Percentiles rank a stretch among this genome's conserved stretches.
phyloP scores from a whole-genome alignment of 2,797 vertebrate genomes.

The Rhodeus uyekii region DNA sequence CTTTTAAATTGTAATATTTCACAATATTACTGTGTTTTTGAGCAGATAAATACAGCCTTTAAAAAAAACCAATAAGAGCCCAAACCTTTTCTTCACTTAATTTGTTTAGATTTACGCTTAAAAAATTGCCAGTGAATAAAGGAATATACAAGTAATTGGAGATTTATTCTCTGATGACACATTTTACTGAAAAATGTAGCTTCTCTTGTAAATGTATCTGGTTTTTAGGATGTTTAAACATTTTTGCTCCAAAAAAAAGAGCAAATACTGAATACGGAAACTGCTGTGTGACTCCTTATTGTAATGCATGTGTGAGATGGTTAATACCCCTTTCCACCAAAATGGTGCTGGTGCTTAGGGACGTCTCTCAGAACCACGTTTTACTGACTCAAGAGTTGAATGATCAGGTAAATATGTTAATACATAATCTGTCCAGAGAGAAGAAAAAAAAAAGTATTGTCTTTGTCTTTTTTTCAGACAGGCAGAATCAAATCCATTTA shows the following conservation, averaged over 20 bases:
- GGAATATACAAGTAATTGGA: not conserved
- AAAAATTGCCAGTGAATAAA: not conserved
- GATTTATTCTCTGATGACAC: not conserved
- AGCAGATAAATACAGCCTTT: not conserved
- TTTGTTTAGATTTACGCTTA: too few relatives aligned
- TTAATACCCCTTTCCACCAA: conserved; percentile 43
- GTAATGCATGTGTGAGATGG: conserved; percentile 25
- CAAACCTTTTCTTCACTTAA: not conserved
- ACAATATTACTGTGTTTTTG: not conserved
- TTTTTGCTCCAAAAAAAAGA: not conserved
- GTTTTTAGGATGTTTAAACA: not conserved
- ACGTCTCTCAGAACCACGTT: conserved; percentile 1
- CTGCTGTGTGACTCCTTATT: conserved; percentile 12
- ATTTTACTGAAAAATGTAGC: not conserved
- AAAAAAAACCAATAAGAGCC: not conserved
- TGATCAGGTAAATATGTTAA: not conserved
- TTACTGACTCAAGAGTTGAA: not conserved
- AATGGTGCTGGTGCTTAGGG: conserved; percentile 27
- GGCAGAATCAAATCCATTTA: not conserved
- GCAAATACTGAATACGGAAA: not conserved
- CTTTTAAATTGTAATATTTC: not conserved
- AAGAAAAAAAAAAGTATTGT: not conserved
- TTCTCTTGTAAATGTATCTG: not conserved
- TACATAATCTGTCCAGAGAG: not conserved
- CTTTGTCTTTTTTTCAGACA: not conserved